Conservation (phyloP, 2,113 vertebrate genomes). For the Nibea albiflora region DNA sequence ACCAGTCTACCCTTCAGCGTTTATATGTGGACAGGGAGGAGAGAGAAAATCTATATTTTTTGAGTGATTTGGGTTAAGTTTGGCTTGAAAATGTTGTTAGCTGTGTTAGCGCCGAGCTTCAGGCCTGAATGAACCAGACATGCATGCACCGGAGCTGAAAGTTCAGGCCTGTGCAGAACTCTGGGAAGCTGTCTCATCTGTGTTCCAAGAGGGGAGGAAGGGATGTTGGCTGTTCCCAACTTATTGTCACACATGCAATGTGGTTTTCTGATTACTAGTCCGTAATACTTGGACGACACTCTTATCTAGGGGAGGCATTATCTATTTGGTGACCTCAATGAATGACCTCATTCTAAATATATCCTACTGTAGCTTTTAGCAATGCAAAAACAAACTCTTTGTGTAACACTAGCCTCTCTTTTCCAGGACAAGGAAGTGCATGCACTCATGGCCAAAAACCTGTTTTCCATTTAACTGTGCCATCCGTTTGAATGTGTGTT, state of each 20-base stretch:
- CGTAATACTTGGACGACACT: neutral
- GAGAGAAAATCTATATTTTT: neutral
- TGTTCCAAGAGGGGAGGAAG: neutral
- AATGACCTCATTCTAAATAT: slow-evolving; percentile 66
- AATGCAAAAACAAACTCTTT: slow-evolving; percentile 45
- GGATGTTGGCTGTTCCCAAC: neutral
- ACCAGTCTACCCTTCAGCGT: neutral
- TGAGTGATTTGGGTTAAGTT: neutral
- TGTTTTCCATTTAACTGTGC: slow-evolving; percentile 67
- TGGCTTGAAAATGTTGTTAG: neutral
- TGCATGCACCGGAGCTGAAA: neutral
- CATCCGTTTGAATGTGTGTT: slow-evolving; percentile 68
- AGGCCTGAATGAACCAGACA: neutral
- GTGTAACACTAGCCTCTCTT: slow-evolving; percentile 36
- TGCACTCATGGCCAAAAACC: slow-evolving; percentile 43
- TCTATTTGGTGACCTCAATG: slow-evolving; percentile 45
- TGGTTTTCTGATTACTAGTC: neutral
- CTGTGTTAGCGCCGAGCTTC: neutral
- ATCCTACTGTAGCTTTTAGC: slow-evolving; percentile 16
- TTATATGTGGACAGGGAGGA: neutral
- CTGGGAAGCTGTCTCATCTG: neutral
- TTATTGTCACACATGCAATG: slow-evolving; percentile 14
- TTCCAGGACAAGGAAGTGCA: slow-evolving; percentile 47
- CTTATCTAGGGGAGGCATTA: slow-evolving; percentile 14
- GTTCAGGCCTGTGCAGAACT: neutral